Conservation (phyloP, 2,113 vertebrate species). For the Neolamprologus hecqui region DNA sequence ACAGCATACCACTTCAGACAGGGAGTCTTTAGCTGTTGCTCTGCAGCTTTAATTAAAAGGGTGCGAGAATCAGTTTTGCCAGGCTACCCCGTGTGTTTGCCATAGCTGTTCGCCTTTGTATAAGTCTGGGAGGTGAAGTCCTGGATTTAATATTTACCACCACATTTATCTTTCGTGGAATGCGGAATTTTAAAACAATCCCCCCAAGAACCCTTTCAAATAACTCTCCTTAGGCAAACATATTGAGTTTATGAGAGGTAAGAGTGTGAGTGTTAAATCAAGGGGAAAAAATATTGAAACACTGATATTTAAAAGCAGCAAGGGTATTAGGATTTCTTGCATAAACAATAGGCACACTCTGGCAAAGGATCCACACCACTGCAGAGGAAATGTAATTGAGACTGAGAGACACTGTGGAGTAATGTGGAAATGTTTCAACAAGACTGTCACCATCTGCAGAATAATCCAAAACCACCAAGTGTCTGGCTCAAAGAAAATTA, state of each 20-base stretch:
- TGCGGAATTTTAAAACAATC: conserved; percentile 13
- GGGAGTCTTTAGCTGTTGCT: conserved; percentile 10
- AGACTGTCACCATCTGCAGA: conserved; percentile 52
- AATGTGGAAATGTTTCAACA: conserved; percentile 46
- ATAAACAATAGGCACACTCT: conserved; percentile 12
- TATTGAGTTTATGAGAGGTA: conserved; percentile 25
- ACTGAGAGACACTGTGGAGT: conserved; percentile 24
- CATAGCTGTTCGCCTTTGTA: not conserved
- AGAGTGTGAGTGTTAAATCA: not conserved
- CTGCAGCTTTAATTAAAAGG: conserved; percentile 52
- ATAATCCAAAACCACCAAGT: conserved; percentile 50
- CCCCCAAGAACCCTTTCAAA: conserved; percentile 2
- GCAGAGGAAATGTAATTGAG: conserved; percentile 24
- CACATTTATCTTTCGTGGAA: conserved; percentile 5
- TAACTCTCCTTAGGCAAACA: conserved; percentile 11
- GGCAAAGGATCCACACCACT: not conserved
- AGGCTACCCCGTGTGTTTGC: conserved; percentile 11
- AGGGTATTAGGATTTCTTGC: not conserved
- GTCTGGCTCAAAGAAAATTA: conserved; percentile 33
- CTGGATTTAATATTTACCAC: conserved; percentile 34
- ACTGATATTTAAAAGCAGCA: not conserved
- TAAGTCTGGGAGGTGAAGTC: not conserved
- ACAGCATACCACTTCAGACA: conserved; percentile 6
- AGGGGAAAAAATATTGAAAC: not conserved
- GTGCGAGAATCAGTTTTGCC: conserved; percentile 12